Evolutionary conservation across 2,888 invertebrate species (phyloP).

Genomic region (Trichogramma dendrolimi): DNA sequence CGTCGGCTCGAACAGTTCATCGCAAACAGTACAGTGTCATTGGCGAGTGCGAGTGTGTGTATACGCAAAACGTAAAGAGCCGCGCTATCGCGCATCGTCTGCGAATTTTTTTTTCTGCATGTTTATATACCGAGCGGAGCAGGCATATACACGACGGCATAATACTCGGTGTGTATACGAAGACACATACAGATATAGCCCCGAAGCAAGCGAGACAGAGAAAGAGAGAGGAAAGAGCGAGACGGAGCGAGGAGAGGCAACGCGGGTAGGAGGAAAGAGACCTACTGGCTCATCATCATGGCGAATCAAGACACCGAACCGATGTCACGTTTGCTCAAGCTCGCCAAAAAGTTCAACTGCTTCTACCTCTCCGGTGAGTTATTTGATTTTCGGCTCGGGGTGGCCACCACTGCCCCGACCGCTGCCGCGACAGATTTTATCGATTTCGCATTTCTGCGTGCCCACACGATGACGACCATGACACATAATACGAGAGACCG

Average conservation of each 20-base stretch:
- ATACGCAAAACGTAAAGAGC: too few species aligned
- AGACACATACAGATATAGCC: too few species aligned
- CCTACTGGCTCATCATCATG: slow-evolving; percentile 46
- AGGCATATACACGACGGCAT: too few species aligned
- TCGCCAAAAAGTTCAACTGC: slow-evolving; percentile 84
- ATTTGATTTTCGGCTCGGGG: not conserved
- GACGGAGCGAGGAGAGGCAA: not conserved
- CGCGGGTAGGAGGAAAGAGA: not conserved
- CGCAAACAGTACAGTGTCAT: too few species aligned
- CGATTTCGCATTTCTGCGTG: not conserved
- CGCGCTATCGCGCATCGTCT: too few species aligned
- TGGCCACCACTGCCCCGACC: not conserved
- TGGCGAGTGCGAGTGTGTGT: too few species aligned
- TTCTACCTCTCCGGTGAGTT: slow-evolving; percentile 79
- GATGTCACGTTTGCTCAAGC: slow-evolving; percentile 69
- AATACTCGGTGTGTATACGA: too few species aligned
- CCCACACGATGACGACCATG: not conserved
- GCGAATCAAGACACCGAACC: slow-evolving; percentile 51
- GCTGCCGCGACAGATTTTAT: not conserved
- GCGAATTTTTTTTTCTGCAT: too few species aligned
- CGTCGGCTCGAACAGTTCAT: too few species aligned
- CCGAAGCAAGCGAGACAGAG: not conserved
- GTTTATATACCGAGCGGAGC: not conserved
- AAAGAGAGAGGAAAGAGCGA: not conserved
- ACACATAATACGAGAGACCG: too few species aligned